Percentiles rank a stretch among this genome's conserved stretches.
Evolutionary conservation across 2,888 invertebrate species (phyloP).

Genomic region (Luffia ferchaultella): DNA sequence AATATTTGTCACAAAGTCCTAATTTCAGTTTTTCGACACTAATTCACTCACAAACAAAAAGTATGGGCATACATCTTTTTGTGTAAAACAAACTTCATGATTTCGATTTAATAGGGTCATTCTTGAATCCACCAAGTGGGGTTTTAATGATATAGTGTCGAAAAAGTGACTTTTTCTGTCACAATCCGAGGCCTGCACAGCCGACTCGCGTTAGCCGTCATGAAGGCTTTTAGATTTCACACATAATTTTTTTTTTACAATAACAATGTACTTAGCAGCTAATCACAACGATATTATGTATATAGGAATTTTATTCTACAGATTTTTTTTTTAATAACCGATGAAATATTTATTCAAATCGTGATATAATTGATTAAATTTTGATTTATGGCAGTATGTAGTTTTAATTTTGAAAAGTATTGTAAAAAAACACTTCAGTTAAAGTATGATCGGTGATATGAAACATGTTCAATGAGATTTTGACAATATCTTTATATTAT

Average conservation of each 20-base stretch:
- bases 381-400: neutral
- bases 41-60: too few relatives aligned
- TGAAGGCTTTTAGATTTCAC: constrained; percentile 55
- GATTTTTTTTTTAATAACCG: neutral
- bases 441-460: too few relatives aligned
- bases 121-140: too few relatives aligned
- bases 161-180: too few relatives aligned
- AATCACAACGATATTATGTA: constrained; percentile 43
- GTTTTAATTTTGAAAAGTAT: neutral
- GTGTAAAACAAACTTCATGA: too few relatives aligned
- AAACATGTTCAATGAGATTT: neutral
- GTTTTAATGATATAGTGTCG: too few relatives aligned
- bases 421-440: too few relatives aligned
- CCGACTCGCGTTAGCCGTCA: constrained; percentile 36
- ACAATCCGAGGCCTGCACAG: neutral
- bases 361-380: neutral
- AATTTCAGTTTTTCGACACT: too few relatives aligned
- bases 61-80: too few relatives aligned
- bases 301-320: neutral
- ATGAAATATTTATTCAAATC: neutral
- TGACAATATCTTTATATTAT: too few relatives aligned
- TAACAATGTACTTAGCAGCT: constrained; percentile 47
- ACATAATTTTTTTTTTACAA: constrained; percentile 25
- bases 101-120: too few relatives aligned
- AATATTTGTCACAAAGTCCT: too few relatives aligned